Evolutionary conservation across 2,797 vertebrate genomes (phyloP).

Genomic region (Melanotaenia parkinsoni): DNA sequence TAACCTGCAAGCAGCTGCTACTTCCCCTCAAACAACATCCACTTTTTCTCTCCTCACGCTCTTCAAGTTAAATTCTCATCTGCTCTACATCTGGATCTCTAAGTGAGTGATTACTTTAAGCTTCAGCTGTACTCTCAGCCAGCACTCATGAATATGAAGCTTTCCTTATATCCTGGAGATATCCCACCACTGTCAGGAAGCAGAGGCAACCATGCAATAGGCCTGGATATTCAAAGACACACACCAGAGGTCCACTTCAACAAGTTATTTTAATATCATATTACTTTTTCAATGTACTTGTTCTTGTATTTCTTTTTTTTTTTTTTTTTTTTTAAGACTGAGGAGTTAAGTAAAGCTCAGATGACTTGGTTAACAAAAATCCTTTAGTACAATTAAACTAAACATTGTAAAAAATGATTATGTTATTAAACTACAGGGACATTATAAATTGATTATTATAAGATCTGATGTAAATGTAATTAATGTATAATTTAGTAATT

Average conservation of each 20-base stretch:
- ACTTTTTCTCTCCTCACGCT: conserved; percentile 36
- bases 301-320: no score
- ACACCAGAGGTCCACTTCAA: conserved; percentile 32
- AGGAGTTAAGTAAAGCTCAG: neutral
- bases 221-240: conserved; percentile 35
- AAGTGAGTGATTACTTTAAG: conserved; percentile 53
- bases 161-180: conserved; percentile 50
- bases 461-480: neutral
- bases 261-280: conserved; percentile 23
- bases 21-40: conserved; percentile 26
- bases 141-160: conserved; percentile 47
- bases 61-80: conserved; percentile 54
- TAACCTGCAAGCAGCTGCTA: conserved; percentile 60
- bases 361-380: conserved; percentile 11
- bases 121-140: conserved; percentile 47
- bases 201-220: conserved; percentile 28
- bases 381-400: neutral
- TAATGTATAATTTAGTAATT: conserved; percentile 4
- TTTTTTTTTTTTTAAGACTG: neutral
- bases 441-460: conserved; percentile 6
- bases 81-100: conserved; percentile 59
- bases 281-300: neutral
- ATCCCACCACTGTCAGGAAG: conserved; percentile 32
- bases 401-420: no score
- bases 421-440: neutral